Evolutionary conservation across 2,113 vertebrate species (phyloP).

Genomic region (Gasterosteus aculeatus): DNA sequence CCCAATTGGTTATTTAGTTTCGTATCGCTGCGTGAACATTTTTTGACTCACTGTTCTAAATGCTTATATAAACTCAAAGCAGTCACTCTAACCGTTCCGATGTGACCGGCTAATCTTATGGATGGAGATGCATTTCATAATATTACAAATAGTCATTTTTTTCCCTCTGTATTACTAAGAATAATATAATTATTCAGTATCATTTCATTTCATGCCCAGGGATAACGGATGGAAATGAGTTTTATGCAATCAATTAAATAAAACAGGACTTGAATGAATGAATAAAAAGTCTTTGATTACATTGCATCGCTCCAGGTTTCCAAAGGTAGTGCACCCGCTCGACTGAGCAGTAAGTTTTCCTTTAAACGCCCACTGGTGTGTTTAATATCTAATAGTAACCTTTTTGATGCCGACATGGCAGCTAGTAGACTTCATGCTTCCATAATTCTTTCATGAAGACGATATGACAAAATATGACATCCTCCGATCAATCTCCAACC

Average conservation of each 20-base stretch:
- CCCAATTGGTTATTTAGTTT: neutral
- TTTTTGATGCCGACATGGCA: neutral
- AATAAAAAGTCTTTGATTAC: neutral
- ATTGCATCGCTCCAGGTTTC: neutral
- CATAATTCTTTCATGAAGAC: neutral
- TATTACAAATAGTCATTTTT: neutral
- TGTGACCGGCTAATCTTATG: neutral
- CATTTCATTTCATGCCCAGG: neutral
- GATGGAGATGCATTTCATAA: neutral
- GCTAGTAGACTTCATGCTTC: conserved; percentile 5
- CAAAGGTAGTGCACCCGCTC: neutral
- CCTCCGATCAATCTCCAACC: neutral
- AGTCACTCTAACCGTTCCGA: neutral
- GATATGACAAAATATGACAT: neutral
- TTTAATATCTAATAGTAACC: neutral
- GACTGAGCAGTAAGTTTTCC: neutral
- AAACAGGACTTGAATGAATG: neutral
- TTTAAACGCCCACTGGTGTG: neutral
- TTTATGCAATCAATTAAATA: neutral
- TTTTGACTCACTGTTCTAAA: neutral
- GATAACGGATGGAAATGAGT: neutral
- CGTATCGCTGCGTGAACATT: neutral
- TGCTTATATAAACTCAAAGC: neutral
- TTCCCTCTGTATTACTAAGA: too few relatives aligned
- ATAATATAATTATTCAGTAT: neutral